Conservation (phyloP, 2,888 invertebrate genomes). For the Cancer borealis region DNA sequence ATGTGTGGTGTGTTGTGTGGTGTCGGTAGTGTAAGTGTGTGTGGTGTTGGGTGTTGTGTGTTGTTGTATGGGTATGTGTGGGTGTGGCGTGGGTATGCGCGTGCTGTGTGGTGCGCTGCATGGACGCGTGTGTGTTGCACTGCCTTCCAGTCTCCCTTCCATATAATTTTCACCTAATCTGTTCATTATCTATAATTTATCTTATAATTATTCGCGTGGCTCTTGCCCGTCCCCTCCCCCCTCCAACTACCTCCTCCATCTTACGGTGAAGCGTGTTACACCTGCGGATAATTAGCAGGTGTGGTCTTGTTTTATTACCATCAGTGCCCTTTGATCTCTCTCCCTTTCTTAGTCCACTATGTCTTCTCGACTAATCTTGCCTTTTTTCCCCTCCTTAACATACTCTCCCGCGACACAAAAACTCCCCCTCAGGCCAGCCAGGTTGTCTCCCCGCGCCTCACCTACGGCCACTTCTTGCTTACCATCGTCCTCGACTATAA, state of each 20-base stretch:
- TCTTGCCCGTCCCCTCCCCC: neutral
- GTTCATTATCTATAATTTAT: constrained; percentile 60
- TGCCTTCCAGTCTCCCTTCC: constrained; percentile 18
- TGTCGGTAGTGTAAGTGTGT: neutral
- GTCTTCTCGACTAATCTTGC: constrained; percentile 42
- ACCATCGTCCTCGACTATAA: neutral
- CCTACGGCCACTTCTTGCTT: too few relatives aligned
- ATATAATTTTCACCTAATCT: constrained; percentile 59
- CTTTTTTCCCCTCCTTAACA: constrained; percentile 33
- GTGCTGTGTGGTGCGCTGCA: neutral
- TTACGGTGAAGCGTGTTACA: constrained; percentile 57
- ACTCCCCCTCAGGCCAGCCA: neutral
- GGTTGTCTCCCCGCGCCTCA: neutral
- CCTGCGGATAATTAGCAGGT: constrained; percentile 68
- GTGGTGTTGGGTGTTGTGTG: neutral
- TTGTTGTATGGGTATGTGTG: constrained; percentile 21
- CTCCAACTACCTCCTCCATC: constrained; percentile 18
- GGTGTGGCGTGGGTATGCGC: constrained; percentile 43
- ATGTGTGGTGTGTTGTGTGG: neutral
- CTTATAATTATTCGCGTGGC: constrained; percentile 44
- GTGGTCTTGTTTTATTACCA: constrained; percentile 63
- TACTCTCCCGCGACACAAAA: constrained; percentile 21
- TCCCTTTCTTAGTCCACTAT: constrained; percentile 9
- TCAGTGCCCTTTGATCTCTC: constrained; percentile 62
- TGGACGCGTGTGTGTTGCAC: neutral